These are phyloP conservation scores for Eumacrocentrus americanus DNA, from an alignment of 2,888 invertebrate genomes.

Conservation along the genomic window DNA sequence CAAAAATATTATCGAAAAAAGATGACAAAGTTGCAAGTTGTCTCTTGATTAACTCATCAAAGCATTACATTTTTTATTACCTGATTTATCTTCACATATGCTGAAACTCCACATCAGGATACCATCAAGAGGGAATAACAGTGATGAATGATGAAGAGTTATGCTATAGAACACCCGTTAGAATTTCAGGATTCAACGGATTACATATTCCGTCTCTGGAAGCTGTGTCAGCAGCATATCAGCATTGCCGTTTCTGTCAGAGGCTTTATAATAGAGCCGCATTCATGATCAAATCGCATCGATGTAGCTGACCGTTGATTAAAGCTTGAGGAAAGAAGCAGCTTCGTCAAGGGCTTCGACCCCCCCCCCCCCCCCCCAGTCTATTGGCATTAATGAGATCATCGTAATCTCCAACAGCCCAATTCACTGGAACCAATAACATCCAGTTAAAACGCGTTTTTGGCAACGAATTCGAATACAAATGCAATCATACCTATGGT, in stretches of 20 bases:
- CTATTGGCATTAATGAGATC: too few relatives aligned
- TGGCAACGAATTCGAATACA: too few relatives aligned
- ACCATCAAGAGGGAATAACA: background rate
- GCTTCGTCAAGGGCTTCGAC: background rate
- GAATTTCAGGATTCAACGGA: constrained; percentile 26
- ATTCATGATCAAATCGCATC: constrained; percentile 16
- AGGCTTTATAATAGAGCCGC: too few relatives aligned
- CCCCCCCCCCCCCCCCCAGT: background rate
- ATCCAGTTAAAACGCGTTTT: too few relatives aligned
- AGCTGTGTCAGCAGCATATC: too few relatives aligned
- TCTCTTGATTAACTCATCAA: background rate
- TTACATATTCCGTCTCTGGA: constrained; percentile 32
- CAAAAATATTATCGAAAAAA: background rate
- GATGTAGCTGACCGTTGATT: constrained; percentile 12
- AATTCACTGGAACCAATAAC: too few relatives aligned
- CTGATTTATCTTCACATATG: background rate
- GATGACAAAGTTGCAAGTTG: background rate
- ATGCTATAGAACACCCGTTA: background rate
- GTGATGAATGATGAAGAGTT: too few relatives aligned
- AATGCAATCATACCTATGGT: too few relatives aligned
- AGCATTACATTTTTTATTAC: background rate
- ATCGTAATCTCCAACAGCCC: too few relatives aligned
- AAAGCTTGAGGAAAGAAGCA: constrained; percentile 4
- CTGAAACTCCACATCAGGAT: background rate
- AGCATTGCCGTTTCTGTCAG: too few relatives aligned